phyloP scores from a whole-genome alignment of 2,888 invertebrate species.

The Myopa testacea region DNA sequence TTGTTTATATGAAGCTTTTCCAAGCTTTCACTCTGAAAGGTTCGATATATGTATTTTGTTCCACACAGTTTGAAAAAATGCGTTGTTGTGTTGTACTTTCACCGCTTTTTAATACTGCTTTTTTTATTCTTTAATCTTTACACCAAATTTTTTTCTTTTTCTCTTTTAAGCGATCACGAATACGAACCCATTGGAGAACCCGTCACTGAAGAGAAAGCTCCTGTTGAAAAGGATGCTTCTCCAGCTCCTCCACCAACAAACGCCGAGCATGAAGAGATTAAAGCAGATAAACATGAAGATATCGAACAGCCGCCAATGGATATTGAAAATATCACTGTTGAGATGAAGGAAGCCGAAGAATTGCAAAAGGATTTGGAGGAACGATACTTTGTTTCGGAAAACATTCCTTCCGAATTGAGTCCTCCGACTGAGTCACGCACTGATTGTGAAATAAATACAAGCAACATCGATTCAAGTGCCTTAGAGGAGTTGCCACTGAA shows the following conservation, averaged over 20 bases:
- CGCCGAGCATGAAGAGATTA: neutral
- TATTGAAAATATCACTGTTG: slow-evolving; percentile 67
- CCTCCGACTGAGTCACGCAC: slow-evolving; percentile 72
- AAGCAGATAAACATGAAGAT: slow-evolving; percentile 21
- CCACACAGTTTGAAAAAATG: too few relatives aligned
- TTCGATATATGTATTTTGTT: neutral
- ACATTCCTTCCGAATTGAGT: slow-evolving; percentile 55
- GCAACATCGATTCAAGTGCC: slow-evolving; percentile 77
- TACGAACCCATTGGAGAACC: slow-evolving; percentile 90
- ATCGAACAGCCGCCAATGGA: slow-evolving; percentile 33
- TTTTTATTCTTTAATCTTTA: neutral
- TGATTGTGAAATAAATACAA: slow-evolving; percentile 76
- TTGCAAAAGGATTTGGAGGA: slow-evolving; percentile 76
- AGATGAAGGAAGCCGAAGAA: slow-evolving; percentile 70
- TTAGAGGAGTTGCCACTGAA: slow-evolving; percentile 74
- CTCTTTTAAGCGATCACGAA: slow-evolving; percentile 86
- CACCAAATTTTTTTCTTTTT: slow-evolving; percentile 37
- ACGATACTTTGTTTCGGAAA: slow-evolving; percentile 73
- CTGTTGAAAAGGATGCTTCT: slow-evolving; percentile 53
- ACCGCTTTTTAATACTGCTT: neutral
- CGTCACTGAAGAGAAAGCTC: slow-evolving; percentile 37
- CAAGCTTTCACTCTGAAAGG: neutral
- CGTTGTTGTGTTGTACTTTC: neutral
- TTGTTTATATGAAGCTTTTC: neutral
- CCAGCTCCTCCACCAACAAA: slow-evolving; percentile 44